Percentiles rank a stretch among this genome's conserved stretches.
These are phyloP conservation scores for Panurus biarmicus DNA, from an alignment of 2,113 vertebrate species.

Conservation along the genomic window DNA sequence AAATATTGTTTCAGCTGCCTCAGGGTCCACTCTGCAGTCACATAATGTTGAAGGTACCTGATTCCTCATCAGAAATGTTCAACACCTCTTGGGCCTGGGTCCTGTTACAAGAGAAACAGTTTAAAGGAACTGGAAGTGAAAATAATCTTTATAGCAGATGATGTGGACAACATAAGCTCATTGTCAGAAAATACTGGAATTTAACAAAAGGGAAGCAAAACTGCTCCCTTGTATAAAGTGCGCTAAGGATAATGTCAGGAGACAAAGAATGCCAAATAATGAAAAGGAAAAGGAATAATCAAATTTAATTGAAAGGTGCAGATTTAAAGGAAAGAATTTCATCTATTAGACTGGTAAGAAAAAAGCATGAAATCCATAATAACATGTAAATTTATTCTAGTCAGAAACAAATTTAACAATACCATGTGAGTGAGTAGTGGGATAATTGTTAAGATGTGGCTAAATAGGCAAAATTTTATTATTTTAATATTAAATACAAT, in stretches of 20 bases:
- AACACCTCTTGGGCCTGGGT: background rate
- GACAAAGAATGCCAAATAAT: background rate
- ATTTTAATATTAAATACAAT: background rate
- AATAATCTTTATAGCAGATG: constrained; percentile 40
- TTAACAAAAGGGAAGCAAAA: background rate
- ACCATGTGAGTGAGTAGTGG: background rate
- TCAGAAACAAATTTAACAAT: background rate
- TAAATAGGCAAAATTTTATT: background rate
- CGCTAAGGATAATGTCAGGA: background rate
- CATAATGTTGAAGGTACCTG: background rate
- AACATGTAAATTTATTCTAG: background rate
- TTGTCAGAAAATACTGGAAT: constrained; percentile 21
- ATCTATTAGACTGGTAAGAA: background rate
- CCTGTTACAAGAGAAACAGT: constrained; percentile 50
- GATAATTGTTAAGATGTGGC: background rate
- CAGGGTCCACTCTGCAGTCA: background rate
- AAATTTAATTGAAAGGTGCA: background rate
- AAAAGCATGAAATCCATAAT: background rate
- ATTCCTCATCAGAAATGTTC: constrained; percentile 27
- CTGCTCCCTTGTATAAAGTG: background rate
- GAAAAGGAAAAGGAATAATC: background rate
- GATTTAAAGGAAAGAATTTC: background rate
- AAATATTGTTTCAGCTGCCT: constrained; percentile 39
- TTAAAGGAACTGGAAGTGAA: constrained; percentile 42
- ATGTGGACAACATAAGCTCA: constrained; percentile 7